These are phyloP conservation scores for Diarsia dahlii DNA, from an alignment of 2,888 invertebrate species.

Conservation along the genomic window DNA sequence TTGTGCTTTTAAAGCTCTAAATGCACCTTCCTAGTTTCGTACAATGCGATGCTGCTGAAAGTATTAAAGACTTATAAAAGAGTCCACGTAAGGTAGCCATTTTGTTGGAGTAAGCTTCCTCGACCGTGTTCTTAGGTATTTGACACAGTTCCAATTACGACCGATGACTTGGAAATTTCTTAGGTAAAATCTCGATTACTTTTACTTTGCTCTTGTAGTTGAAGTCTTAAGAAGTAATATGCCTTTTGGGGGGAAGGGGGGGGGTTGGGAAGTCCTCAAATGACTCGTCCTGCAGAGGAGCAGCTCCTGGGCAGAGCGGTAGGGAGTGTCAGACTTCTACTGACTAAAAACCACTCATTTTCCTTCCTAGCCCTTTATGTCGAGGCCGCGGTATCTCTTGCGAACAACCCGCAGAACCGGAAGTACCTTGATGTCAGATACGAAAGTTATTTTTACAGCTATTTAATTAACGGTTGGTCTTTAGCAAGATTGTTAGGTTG, in stretches of 20 bases:
- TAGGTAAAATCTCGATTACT: not conserved
- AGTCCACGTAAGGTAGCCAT: not conserved
- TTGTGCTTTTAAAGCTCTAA: slow-evolving; percentile 20
- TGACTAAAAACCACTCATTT: too few relatives aligned
- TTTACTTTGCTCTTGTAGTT: slow-evolving; percentile 3
- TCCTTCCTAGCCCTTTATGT: too few relatives aligned
- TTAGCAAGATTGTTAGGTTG: not conserved
- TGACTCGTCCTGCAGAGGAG: too few relatives aligned
- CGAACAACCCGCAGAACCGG: too few relatives aligned
- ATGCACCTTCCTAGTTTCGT: slow-evolving; percentile 9
- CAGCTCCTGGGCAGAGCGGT: too few relatives aligned
- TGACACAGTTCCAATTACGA: slow-evolving; percentile 29
- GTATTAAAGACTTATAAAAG: slow-evolving; percentile 18
- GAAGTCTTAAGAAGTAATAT: not conserved
- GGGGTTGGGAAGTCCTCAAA: too few relatives aligned
- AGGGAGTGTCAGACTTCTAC: too few relatives aligned
- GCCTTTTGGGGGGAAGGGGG: too few relatives aligned
- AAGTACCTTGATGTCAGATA: too few relatives aligned
- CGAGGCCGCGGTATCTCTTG: too few relatives aligned
- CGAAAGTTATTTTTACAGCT: too few relatives aligned
- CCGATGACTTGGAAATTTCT: slow-evolving; percentile 19
- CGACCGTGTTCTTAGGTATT: slow-evolving; percentile 5
- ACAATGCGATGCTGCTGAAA: slow-evolving; percentile 23
- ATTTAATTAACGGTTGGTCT: not conserved
- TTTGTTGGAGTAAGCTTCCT: slow-evolving; percentile 9